Percentiles rank a stretch among this genome's conserved stretches.
Evolutionary conservation across 2,888 invertebrate species (phyloP).

Genomic region (Ennomos erosarius): DNA sequence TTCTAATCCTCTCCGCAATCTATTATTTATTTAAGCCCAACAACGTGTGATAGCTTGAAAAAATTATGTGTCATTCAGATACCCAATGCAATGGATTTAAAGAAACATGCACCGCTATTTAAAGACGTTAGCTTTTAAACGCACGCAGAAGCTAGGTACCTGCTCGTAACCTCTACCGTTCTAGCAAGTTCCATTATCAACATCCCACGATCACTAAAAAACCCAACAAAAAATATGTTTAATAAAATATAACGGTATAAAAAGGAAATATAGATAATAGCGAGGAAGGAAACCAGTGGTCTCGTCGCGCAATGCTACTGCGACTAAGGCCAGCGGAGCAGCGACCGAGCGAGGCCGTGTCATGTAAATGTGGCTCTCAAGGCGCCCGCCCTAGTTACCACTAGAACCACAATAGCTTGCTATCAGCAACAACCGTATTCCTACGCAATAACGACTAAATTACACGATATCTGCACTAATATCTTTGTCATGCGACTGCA

Average conservation of each 20-base stretch:
- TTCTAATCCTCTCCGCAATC: no score
- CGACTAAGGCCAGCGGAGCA: constrained; percentile 67
- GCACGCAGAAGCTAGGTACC: no score
- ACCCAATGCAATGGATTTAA: no score
- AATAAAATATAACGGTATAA: constrained; percentile 43
- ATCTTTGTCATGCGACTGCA: constrained; percentile 42
- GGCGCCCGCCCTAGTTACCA: constrained; percentile 77
- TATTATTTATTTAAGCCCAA: no score
- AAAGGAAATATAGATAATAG: constrained; percentile 64
- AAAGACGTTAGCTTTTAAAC: no score
- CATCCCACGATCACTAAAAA: neutral
- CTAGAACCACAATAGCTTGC: constrained; percentile 40
- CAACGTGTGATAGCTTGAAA: no score
- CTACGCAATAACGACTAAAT: constrained; percentile 44
- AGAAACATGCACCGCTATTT: no score
- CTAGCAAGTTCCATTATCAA: neutral
- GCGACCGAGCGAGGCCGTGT: constrained; percentile 75
- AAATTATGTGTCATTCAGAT: neutral
- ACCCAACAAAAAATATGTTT: constrained; percentile 10
- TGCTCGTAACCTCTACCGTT: no score
- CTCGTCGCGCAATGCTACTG: constrained; percentile 55
- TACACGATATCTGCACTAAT: constrained; percentile 38
- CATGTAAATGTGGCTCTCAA: constrained; percentile 80
- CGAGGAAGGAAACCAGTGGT: constrained; percentile 75
- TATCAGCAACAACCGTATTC: constrained; percentile 47